Percentiles rank a stretch among this genome's conserved stretches.
These are phyloP conservation scores for Glaucidium brasilianum DNA, from an alignment of 2,113 vertebrate species.

Conservation along the genomic window DNA sequence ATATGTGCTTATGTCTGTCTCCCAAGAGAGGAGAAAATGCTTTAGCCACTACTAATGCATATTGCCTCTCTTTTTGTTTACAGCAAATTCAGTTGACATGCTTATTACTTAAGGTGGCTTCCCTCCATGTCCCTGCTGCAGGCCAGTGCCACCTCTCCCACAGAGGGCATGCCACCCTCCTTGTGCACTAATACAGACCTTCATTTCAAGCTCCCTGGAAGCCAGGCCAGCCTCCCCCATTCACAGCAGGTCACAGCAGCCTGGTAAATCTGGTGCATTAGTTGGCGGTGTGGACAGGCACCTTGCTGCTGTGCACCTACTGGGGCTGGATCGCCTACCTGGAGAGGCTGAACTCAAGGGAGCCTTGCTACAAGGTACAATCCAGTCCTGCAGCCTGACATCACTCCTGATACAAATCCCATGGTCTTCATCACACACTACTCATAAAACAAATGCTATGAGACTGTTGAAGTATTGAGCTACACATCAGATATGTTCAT, in stretches of 20 bases:
- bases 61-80: background rate
- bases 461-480: background rate
- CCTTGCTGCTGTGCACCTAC: background rate
- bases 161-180: fast-evolving
- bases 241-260: background rate
- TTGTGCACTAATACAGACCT: background rate
- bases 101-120: background rate
- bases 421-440: background rate
- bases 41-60: background rate
- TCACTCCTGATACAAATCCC: too few relatives aligned
- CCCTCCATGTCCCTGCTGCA: background rate
- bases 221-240: background rate
- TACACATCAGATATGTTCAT: background rate
- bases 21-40: background rate
- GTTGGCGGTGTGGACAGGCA: fast-evolving
- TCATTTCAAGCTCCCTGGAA: background rate
- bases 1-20: background rate
- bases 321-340: background rate
- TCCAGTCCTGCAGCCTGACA: background rate
- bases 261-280: background rate
- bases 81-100: fast-evolving
- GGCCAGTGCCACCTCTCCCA: background rate
- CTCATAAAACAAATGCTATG: background rate
- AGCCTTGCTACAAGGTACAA: background rate
- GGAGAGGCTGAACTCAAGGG: background rate